These are phyloP conservation scores for Micromys minutus DNA, from an alignment of 2,113 vertebrate species.

Conservation along the genomic window DNA sequence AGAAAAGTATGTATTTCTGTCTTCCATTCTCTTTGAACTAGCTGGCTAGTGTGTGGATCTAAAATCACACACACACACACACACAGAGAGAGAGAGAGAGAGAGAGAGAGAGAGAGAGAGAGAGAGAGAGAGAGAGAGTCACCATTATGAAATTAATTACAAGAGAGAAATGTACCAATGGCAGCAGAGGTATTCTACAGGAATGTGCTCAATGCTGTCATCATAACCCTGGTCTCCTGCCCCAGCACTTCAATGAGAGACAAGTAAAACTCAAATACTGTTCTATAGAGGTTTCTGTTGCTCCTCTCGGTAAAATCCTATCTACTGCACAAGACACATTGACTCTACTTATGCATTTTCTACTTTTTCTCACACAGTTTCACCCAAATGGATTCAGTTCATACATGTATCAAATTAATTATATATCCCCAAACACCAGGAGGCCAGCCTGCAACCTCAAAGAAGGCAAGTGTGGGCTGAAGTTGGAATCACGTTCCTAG, in stretches of 20 bases:
- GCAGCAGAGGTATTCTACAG: not conserved
- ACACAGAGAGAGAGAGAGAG: too few species aligned
- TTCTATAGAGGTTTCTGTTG: not conserved
- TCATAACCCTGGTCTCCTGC: not conserved
- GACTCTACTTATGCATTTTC: not conserved
- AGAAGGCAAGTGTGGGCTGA: not conserved
- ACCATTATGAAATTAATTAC: not conserved
- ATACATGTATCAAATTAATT: not conserved
- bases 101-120: too few species aligned
- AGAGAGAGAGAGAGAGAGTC: not conserved
- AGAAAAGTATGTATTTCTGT: not conserved
- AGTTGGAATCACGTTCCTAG: not conserved
- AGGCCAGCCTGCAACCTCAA: not conserved
- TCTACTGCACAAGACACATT: not conserved
- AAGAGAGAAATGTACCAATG: not conserved
- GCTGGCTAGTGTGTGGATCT: not conserved
- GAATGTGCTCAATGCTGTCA: not conserved
- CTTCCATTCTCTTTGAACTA: not conserved
- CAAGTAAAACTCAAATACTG: not conserved
- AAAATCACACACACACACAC: not conserved
- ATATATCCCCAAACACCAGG: not conserved
- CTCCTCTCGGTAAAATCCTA: not conserved
- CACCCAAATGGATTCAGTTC: slow-evolving; percentile 18
- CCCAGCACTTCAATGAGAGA: not conserved
- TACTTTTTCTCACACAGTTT: slow-evolving; percentile 3